Conservation (phyloP, 2,888 invertebrate genomes). For the Arctia plantaginis region DNA sequence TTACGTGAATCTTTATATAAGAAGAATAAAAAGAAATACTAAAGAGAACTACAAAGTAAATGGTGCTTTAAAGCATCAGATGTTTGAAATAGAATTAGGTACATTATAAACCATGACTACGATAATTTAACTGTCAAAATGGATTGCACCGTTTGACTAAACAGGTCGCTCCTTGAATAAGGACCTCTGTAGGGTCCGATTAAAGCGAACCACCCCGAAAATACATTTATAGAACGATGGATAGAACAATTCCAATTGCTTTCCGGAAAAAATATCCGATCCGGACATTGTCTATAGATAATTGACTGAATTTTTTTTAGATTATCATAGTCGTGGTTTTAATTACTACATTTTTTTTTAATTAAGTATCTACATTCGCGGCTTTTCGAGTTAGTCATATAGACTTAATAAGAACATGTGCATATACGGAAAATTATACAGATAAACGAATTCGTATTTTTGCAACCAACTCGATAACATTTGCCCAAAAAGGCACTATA, state of each 20-base stretch:
- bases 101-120: background rate
- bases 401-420: background rate
- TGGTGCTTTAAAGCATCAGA: background rate
- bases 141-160: background rate
- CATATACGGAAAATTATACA: background rate
- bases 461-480: background rate
- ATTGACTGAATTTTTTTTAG: too few species aligned
- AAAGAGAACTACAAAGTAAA: background rate
- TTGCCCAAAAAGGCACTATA: background rate
- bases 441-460: background rate
- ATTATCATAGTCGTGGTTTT: background rate
- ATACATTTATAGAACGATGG: background rate
- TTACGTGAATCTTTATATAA: slow-evolving; percentile 19
- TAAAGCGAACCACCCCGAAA: background rate
- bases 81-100: background rate
- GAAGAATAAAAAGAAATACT: background rate
- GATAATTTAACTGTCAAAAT: background rate
- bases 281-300: background rate
- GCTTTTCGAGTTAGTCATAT: background rate
- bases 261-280: background rate
- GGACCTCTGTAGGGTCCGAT: background rate
- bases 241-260: background rate
- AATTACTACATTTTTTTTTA: background rate
- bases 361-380: background rate
- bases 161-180: background rate